phyloP scores from a whole-genome alignment of 2,797 vertebrate species.

The Petrocephalus schoutedeni region DNA sequence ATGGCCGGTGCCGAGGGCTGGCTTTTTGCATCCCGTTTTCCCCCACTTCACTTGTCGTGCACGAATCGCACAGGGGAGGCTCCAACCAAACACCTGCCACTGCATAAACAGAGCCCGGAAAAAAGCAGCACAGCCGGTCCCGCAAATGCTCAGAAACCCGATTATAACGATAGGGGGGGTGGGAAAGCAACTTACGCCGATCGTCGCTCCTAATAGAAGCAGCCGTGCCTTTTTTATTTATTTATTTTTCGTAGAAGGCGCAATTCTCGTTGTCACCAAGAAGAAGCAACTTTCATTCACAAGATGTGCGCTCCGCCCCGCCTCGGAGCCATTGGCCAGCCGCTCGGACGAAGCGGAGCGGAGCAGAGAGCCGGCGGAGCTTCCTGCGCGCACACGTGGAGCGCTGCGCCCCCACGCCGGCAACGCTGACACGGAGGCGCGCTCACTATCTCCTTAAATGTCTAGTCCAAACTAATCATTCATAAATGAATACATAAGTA shows the following conservation, averaged over 20 bases:
- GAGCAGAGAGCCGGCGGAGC: slow-evolving; percentile 1
- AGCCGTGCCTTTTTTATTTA: not conserved
- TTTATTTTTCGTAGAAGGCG: not conserved
- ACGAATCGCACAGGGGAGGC: not conserved
- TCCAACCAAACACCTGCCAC: slow-evolving; percentile 55
- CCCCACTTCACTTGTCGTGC: not conserved
- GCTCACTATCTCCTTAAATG: not conserved
- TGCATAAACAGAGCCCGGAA: slow-evolving; percentile 17
- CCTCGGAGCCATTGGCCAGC: slow-evolving; percentile 47
- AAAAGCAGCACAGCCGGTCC: not conserved
- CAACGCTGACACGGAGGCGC: not conserved
- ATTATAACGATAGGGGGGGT: too few species aligned
- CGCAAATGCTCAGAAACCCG: not conserved
- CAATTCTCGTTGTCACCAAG: not conserved
- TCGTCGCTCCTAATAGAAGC: not conserved
- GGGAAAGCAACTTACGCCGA: not conserved
- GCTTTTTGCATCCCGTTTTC: not conserved
- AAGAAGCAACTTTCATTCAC: slow-evolving; percentile 50
- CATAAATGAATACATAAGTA: not conserved
- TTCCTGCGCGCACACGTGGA: slow-evolving; percentile 41
- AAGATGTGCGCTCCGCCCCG: slow-evolving; percentile 40
- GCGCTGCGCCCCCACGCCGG: slow-evolving; percentile 34
- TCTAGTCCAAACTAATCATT: not conserved
- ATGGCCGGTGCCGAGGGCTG: slow-evolving; percentile 24
- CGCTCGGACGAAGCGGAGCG: not conserved